phyloP scores from a whole-genome alignment of 2,888 invertebrate genomes.

The Prosapia bicincta region DNA sequence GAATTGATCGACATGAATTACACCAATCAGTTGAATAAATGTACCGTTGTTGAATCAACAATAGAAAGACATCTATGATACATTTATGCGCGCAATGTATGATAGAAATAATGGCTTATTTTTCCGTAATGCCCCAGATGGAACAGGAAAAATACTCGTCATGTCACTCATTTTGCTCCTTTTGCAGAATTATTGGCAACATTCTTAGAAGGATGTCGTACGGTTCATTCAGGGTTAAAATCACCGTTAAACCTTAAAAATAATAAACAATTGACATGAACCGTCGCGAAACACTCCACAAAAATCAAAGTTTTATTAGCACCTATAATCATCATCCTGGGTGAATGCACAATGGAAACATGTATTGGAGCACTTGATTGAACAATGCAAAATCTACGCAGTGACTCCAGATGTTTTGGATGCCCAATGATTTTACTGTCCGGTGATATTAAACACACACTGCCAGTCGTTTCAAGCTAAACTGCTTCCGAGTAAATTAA shows the following conservation, averaged over 20 bases:
- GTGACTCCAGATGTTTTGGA: conserved; percentile 32
- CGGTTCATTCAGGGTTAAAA: conserved; percentile 42
- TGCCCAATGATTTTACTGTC: conserved; percentile 32
- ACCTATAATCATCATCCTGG: conserved; percentile 41
- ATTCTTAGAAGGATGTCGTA: conserved; percentile 39
- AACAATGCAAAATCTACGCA: conserved; percentile 39
- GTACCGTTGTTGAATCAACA: no score
- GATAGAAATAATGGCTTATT: no score
- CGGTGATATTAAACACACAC: conserved; percentile 33
- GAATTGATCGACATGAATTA: no score
- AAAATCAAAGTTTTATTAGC: conserved; percentile 41
- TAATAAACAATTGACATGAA: no score
- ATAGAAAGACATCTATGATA: no score
- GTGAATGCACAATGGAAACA: conserved; percentile 40
- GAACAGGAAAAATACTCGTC: conserved; percentile 30
- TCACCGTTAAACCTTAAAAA: conserved; percentile 41
- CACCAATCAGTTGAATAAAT: no score
- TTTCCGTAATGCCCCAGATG: conserved; percentile 4
- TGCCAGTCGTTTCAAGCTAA: conserved; percentile 34
- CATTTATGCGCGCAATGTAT: no score
- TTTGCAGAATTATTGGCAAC: conserved; percentile 40
- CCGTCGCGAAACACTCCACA: conserved; percentile 40
- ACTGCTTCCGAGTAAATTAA: conserved; percentile 30
- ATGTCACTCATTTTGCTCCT: conserved; percentile 37
- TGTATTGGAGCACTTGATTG: conserved; percentile 39